Percentiles rank a stretch among this genome's conserved stretches.
phyloP scores from a whole-genome alignment of 1,140 invertebrate species.

The Atopsyche davidsoni region DNA sequence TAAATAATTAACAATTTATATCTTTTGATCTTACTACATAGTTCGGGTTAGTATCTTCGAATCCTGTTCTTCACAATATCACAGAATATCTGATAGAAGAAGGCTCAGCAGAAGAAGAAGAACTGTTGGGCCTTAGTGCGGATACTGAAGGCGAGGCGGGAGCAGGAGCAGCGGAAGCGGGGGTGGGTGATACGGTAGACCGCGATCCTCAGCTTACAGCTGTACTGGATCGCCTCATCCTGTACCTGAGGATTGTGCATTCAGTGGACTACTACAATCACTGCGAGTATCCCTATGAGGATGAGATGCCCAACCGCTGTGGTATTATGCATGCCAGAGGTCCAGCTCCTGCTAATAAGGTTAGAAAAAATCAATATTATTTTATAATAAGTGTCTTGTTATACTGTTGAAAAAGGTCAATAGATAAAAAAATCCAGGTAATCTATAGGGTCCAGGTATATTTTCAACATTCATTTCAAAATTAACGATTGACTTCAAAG shows the following conservation, averaged over 20 bases:
- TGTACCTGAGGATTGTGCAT: slow-evolving; percentile 95
- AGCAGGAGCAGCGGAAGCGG: slow-evolving; percentile 47
- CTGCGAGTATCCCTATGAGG: slow-evolving; percentile 98
- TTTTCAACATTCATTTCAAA: too few species aligned
- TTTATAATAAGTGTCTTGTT: too few species aligned
- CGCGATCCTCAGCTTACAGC: slow-evolving; percentile 70
- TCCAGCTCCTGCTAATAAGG: slow-evolving; percentile 71
- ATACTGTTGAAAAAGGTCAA: too few species aligned
- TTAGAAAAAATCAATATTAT: slow-evolving; percentile 50
- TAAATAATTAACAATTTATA: slow-evolving; percentile 5
- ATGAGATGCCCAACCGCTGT: slow-evolving; percentile 99
- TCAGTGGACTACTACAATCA: slow-evolving; percentile 99
- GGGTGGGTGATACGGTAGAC: slow-evolving; percentile 62
- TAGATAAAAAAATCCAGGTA: too few species aligned
- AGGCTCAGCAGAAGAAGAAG: slow-evolving; percentile 96
- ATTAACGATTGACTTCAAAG: too few species aligned
- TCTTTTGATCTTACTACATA: slow-evolving; percentile 14
- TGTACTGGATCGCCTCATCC: slow-evolving; percentile 70
- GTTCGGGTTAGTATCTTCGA: slow-evolving; percentile 82
- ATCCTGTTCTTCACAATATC: slow-evolving; percentile 95
- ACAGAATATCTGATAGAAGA: slow-evolving; percentile 98
- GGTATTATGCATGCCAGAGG: slow-evolving; percentile 97
- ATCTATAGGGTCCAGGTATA: too few species aligned
- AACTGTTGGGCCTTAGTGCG: slow-evolving; percentile 73
- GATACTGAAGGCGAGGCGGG: slow-evolving; percentile 53